Base-by-base conservation (phyloP, 1,140 invertebrate genomes). In the Babylonia areolata region DNA sequence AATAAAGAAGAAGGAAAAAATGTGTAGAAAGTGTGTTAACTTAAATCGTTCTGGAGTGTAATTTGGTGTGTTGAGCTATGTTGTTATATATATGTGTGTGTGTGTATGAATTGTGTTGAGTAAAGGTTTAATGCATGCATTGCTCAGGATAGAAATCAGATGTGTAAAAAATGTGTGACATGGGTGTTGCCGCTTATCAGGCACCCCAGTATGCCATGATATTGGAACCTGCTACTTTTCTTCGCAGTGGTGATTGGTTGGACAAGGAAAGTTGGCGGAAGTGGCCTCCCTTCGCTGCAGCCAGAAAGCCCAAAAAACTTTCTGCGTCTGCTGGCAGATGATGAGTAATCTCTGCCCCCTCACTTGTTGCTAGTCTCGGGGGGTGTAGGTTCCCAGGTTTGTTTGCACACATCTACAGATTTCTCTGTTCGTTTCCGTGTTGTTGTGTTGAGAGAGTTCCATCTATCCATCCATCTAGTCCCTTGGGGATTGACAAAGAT, bases 221-320 rank as follows among this genome's bases (percentile, higher is more conserved):
- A 87, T 79, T 85, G 75, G 84, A 54, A 85, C 46, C 64, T 54
- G 85, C 51, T 84, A 73, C 87, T 89, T 89, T 88, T 88, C 84
- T 85, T 83, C 85, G 84, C 84, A 88, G 35, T 84, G 85, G 78
- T 75, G 69, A 79, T 64, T 84, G 79, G 85, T 88, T 51, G 69
- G 77, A 78, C 69, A 71, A 51, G 46, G 9, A 17, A 51, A 31
- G 37, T 46, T 58, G 80, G 79, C 71, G 73, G 64, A 54, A 58
- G 75, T 69, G 33, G 54, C 73, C 37, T 35, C 58, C 28, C 85
- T 73, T 78, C 83, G 37, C 58, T 64, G 81, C 81, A 82, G 81
- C 81, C 81, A 82, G 81, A 82, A 82, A 82, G 81, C 81, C 81
- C 31, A n/a, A 51, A 82, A 82, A 82, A 82, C 81, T 82, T 81